Conservation (phyloP, 2,888 invertebrate species). For the Xestia c-nigrum region DNA sequence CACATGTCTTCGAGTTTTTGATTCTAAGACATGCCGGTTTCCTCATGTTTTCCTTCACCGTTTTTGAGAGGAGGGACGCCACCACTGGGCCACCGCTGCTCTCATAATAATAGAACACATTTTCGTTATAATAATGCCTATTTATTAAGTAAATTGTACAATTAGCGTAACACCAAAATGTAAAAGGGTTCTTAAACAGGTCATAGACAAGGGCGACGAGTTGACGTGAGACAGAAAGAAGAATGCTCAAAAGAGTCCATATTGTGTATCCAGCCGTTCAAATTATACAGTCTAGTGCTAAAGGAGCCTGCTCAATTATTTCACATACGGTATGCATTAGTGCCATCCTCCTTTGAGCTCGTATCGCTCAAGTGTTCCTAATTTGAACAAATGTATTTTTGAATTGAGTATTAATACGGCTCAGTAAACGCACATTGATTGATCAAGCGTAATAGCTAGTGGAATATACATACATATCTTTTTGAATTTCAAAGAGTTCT, state of each 20-base stretch:
- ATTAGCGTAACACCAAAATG: too few relatives aligned
- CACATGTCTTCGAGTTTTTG: too few relatives aligned
- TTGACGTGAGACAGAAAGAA: background rate
- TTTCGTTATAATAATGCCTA: too few relatives aligned
- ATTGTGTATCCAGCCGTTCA: constrained; percentile 15
- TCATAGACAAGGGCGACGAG: background rate
- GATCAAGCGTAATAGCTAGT: constrained; percentile 27
- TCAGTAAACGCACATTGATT: constrained; percentile 17
- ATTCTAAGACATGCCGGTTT: too few relatives aligned
- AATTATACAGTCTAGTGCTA: constrained; percentile 14
- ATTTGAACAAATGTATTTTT: constrained; percentile 56
- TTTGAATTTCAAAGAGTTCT: constrained; percentile 16
- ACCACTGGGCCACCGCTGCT: too few relatives aligned
- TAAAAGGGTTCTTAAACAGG: background rate
- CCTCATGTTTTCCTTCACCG: too few relatives aligned
- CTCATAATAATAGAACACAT: too few relatives aligned
- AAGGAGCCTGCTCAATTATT: constrained; percentile 36
- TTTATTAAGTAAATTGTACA: too few relatives aligned
- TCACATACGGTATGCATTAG: constrained; percentile 35
- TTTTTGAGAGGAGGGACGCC: too few relatives aligned
- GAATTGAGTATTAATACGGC: constrained; percentile 45
- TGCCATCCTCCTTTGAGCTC: constrained; percentile 35
- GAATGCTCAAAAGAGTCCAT: background rate
- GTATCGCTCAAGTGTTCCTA: constrained; percentile 20
- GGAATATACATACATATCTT: constrained; percentile 25